Base-by-base conservation (phyloP, 2,797 vertebrate species). In the Sebastes cheni region DNA sequence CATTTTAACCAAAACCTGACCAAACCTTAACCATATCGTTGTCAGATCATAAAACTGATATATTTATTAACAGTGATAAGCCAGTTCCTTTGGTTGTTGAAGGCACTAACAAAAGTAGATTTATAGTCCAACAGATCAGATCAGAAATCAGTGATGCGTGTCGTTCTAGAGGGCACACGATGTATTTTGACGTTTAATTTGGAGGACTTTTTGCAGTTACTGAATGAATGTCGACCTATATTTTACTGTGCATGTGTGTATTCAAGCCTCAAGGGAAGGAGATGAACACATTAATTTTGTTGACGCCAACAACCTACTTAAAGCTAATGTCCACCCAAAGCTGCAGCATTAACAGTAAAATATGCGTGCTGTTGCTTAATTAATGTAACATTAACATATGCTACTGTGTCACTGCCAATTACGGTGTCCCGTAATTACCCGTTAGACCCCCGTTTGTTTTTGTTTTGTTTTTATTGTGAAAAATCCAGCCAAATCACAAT, bases 401-500 rank as follows among this genome's bases (percentile, higher is more conserved):
- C 22, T 50, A 3, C 61, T 64, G 32, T 34, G 39, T 70, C 55
- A 16, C 11, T 20, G 27, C 39, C 25, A 72, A 36, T 62, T 58
- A 54, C 7, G 1, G 2, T 46, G 12, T 75, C 67, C 42, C n/a
- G 1, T 58, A 52, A 32, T 58, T 77, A 77, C 65, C 8, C 29
- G 6, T 64, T 9, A 4, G 16, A 60, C 42, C 22, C 27, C 59
- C 4, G 52, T 71, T 50, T 50, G 46, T 76, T 64, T 73, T 56
- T 29, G 16, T 46, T 7, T 12, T 66, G 32, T 62, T 59, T 54
- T 25, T 25, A 20, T 36, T 23, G 6, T 22, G 20, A 8, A 72
- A 81, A 72, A 69, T 13, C 1, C 16, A 30, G 46, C 55, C 54
- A 69, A 86, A 81, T 54, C 29, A 60, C 29, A 67, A 64, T 27